Percentiles rank a stretch among this genome's conserved stretches.
Conservation (phyloP, 2,113 vertebrate species). For the Tragulus kanchil region DNA sequence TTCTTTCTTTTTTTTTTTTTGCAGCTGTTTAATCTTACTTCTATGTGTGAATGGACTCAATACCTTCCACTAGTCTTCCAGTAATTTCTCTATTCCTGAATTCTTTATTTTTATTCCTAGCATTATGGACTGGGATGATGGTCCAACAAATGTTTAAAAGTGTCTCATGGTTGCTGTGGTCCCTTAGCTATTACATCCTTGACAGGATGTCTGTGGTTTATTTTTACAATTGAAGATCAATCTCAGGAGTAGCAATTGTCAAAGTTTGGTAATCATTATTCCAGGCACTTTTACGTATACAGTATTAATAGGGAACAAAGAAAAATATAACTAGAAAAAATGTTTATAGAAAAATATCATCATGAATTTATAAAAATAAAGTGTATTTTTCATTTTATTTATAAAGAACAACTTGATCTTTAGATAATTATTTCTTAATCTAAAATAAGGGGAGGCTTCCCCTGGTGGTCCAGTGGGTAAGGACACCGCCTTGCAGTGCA, state of each 20-base stretch:
- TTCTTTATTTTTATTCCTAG: background rate
- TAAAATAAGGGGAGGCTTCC: background rate
- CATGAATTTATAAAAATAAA: background rate
- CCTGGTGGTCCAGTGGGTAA: too few species aligned
- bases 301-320: background rate
- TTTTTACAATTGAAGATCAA: background rate
- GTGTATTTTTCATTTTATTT: background rate
- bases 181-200: background rate
- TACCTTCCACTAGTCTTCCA: background rate
- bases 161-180: background rate
- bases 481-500: too few species aligned
- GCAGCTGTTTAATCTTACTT: background rate
- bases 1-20: background rate
- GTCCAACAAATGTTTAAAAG: background rate
- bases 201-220: too few species aligned
- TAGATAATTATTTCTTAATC: background rate
- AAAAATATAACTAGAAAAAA: background rate
- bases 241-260: background rate
- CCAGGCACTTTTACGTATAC: background rate
- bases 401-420: background rate
- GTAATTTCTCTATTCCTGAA: background rate
- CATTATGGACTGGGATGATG: background rate
- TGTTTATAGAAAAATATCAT: background rate
- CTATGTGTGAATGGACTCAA: background rate
- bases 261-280: background rate